Conservation (phyloP, 2,113 vertebrate genomes). For the Ibidorhyncha struthersii region DNA sequence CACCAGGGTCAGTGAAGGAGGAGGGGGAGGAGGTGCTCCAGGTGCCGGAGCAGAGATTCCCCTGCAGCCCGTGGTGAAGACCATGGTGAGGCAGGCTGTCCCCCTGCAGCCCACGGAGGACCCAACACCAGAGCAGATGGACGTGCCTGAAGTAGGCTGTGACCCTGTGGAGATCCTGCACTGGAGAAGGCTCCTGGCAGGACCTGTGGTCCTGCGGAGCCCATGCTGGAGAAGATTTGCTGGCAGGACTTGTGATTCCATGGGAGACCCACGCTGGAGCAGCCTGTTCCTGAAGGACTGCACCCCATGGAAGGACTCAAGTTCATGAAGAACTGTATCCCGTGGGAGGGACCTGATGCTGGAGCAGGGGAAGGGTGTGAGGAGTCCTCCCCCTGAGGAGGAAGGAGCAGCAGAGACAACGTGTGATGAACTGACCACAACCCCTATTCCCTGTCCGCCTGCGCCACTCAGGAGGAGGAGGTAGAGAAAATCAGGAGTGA, state of each 20-base stretch:
- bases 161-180: too few relatives aligned
- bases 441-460: background rate
- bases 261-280: too few relatives aligned
- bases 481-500: background rate
- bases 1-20: background rate
- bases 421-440: background rate
- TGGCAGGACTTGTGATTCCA: too few relatives aligned
- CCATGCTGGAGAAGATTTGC: background rate
- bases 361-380: background rate
- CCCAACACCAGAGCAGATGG: background rate
- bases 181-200: background rate
- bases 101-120: background rate
- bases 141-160: background rate
- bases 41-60: background rate
- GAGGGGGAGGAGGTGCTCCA: background rate
- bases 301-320: too few relatives aligned
- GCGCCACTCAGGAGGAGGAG: fast-evolving
- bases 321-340: too few relatives aligned
- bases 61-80: background rate
- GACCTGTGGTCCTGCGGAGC: background rate
- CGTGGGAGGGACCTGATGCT: background rate
- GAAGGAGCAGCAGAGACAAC: background rate
- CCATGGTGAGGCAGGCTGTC: background rate
- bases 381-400: background rate
- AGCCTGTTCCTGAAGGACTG: background rate